Percentiles rank a stretch among this genome's conserved stretches.
These are phyloP conservation scores for Alcis repandata DNA, from an alignment of 2,888 invertebrate species.

Conservation along the genomic window DNA sequence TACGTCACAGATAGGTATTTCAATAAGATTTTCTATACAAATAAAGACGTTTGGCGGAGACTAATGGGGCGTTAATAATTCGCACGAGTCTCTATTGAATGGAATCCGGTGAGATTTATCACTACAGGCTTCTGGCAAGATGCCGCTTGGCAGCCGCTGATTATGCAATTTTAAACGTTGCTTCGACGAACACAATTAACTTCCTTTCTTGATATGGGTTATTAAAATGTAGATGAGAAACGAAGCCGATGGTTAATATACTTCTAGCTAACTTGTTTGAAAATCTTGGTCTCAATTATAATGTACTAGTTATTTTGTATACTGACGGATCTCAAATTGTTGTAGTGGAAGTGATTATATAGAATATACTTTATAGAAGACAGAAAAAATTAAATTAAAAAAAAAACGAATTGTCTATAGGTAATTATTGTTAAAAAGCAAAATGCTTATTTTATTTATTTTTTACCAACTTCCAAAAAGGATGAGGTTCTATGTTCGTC, in stretches of 20 bases:
- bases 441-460: too few relatives aligned
- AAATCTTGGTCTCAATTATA: too few relatives aligned
- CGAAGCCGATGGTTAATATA: neutral
- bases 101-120: conserved; percentile 80
- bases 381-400: too few relatives aligned
- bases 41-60: conserved; percentile 78
- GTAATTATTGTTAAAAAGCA: too few relatives aligned
- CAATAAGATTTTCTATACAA: conserved; percentile 72
- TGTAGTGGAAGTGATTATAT: too few relatives aligned
- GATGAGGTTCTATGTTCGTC: too few relatives aligned
- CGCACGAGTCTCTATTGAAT: conserved; percentile 80
- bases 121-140: conserved; percentile 82
- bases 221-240: conserved; percentile 28
- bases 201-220: conserved; percentile 44
- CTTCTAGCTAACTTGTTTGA: too few relatives aligned
- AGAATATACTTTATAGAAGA: too few relatives aligned
- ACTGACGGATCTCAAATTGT: too few relatives aligned
- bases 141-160: conserved; percentile 81
- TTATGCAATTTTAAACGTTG: conserved; percentile 74
- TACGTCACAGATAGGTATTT: conserved; percentile 62
- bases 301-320: too few relatives aligned
- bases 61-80: conserved; percentile 85
- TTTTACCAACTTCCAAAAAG: too few relatives aligned
- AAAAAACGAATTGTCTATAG: too few relatives aligned
- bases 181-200: conserved; percentile 62